Percentiles rank a stretch among this genome's conserved stretches.
phyloP scores from a whole-genome alignment of 2,113 vertebrate species.

The Chinchilla lanigera region DNA sequence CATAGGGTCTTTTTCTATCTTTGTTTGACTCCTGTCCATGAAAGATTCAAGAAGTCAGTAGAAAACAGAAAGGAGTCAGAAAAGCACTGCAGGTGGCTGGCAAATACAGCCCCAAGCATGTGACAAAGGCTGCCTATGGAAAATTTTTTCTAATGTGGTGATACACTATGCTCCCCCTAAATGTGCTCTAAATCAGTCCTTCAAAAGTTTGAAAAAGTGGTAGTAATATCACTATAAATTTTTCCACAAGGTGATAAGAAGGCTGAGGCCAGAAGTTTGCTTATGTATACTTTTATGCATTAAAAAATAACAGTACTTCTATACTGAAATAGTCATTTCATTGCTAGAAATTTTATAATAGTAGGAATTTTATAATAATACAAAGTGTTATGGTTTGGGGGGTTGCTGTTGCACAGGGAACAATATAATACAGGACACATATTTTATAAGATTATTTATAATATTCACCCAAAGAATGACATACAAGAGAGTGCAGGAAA shows the following conservation, averaged over 20 bases:
- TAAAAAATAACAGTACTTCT: constrained; percentile 25
- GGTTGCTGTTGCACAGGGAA: too few relatives aligned
- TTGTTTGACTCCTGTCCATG: not conserved
- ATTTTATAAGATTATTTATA: too few relatives aligned
- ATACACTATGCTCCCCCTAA: not conserved
- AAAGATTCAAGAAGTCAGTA: constrained; percentile 22
- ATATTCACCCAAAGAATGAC: too few relatives aligned
- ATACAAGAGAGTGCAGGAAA: too few relatives aligned
- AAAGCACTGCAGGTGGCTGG: not conserved
- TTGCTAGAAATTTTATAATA: constrained; percentile 14
- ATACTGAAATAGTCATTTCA: not conserved
- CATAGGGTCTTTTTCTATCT: not conserved
- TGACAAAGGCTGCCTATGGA: not conserved
- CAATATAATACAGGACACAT: too few relatives aligned
- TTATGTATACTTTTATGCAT: not conserved
- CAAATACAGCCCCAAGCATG: not conserved
- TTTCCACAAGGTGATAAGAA: not conserved
- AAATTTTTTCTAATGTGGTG: not conserved
- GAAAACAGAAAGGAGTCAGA: not conserved
- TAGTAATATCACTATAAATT: not conserved
- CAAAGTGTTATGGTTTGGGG: too few relatives aligned
- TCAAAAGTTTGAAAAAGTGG: not conserved
- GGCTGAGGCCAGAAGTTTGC: not conserved
- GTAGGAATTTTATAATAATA: constrained; percentile 27
- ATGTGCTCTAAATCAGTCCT: not conserved